Evolutionary conservation across 2,888 invertebrate species (phyloP).

Genomic region (Fragum sueziense): DNA sequence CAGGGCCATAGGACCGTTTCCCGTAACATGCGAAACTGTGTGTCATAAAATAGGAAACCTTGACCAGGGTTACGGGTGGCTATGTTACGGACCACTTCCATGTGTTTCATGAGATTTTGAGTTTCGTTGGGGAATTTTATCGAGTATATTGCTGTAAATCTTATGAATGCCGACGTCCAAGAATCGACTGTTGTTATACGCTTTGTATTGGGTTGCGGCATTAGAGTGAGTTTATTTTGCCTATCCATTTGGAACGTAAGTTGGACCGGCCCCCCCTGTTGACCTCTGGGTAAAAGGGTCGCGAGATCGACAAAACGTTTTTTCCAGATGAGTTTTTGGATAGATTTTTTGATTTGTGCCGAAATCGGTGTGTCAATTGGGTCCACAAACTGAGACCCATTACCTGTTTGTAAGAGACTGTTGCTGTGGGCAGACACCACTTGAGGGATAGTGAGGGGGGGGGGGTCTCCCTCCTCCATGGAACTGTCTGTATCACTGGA

Average conservation of each 20-base stretch:
- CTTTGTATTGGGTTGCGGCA: too few species aligned
- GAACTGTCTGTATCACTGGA: too few species aligned
- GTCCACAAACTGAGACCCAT: background rate
- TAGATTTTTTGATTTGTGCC: background rate
- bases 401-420: background rate
- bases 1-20: background rate
- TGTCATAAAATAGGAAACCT: background rate
- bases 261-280: too few species aligned
- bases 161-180: slow-evolving; percentile 4
- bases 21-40: background rate
- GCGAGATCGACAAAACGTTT: background rate
- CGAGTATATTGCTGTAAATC: background rate
- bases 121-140: background rate
- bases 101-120: slow-evolving; percentile 2
- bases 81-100: background rate
- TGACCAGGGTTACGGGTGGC: background rate
- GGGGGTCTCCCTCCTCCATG: too few species aligned
- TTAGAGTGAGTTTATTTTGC: too few species aligned
- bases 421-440: background rate
- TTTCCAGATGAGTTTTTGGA: background rate
- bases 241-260: too few species aligned
- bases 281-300: background rate
- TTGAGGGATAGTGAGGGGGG: background rate
- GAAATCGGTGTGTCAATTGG: slow-evolving; percentile 1
- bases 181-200: background rate